Base-by-base conservation (phyloP, 2,113 vertebrate genomes). In the Xiphias gladius region DNA sequence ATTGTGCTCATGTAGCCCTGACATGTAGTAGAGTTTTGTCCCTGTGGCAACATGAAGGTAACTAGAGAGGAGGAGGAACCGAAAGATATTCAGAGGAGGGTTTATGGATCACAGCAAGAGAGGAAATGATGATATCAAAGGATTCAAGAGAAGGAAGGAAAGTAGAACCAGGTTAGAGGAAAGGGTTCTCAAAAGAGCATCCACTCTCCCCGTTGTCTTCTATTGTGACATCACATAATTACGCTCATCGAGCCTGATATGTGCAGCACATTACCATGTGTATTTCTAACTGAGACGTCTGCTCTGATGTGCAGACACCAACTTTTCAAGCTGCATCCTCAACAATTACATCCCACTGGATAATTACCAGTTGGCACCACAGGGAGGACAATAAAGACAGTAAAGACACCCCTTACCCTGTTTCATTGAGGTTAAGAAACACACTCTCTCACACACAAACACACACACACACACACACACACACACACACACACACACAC, bases 321-420 rank as follows among this genome's bases (percentile, higher is more conserved):
- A 59, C 41, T 24, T 80, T 86, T 82, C 82, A 61, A 6, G 50
- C 62, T 22, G 78, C 82, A 90, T 93, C 91, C 88, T 90, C 71
- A 73, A 83, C 89, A 92, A 90, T 90, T 88, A 91, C 83, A 74
- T 71, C 82, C 77, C 37, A 12, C 82, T 76, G 84, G 72, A 86
- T 91, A 91, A 91, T 90, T 88, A 83, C 41, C 88, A 73, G 86
- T 76, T 87, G 82, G 75, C 87, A 68, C 91, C 58, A 24, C 66
- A 52, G 88, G 89, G 73, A 88, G 76, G 1, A 41, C 75, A 75
- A 70, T 93, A 89, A 92, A 92, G 52, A 77, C 72, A 74, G 76
- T 37, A 58, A 65, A 89, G 80, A 78, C 86, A 37, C 55, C 86
- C 63, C 52, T 80, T 37, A 0, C 59, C 70, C 67, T 50, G 39